These are phyloP conservation scores for Zaprionus tsacasi DNA, from an alignment of 1,140 invertebrate species.

Conservation along the genomic window DNA sequence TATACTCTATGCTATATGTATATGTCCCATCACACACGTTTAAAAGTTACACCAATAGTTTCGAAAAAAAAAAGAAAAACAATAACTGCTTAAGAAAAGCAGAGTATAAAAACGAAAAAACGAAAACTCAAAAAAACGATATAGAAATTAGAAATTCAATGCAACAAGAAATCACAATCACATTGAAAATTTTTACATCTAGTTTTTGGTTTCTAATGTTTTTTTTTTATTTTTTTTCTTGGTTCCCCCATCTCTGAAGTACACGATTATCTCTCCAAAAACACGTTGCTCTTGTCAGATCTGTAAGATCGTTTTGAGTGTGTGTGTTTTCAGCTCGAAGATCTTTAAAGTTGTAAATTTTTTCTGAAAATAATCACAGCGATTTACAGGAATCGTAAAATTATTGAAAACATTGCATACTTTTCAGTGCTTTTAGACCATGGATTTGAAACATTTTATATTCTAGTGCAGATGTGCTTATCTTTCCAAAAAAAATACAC, in stretches of 20 bases:
- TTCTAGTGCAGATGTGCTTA: too few relatives aligned
- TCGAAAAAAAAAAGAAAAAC: conserved; percentile 7
- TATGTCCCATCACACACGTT: conserved; percentile 32
- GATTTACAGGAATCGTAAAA: too few relatives aligned
- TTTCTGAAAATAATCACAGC: too few relatives aligned
- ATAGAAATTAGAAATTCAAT: conserved; percentile 72
- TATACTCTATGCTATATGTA: background rate
- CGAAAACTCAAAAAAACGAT: conserved; percentile 51
- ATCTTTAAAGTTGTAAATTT: too few relatives aligned
- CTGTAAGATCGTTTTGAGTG: background rate
- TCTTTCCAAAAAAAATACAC: too few relatives aligned
- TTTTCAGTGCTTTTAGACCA: too few relatives aligned
- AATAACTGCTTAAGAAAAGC: conserved; percentile 14
- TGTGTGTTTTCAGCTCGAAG: background rate
- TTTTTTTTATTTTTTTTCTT: background rate
- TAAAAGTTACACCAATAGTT: conserved; percentile 22
- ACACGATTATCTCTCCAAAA: background rate
- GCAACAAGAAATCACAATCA: conserved; percentile 80
- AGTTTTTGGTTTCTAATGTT: background rate
- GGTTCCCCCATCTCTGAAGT: background rate
- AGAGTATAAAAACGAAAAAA: conserved; percentile 25
- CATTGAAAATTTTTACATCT: conserved; percentile 62
- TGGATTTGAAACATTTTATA: too few relatives aligned
- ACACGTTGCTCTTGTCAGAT: background rate
- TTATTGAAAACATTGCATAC: too few relatives aligned